These are phyloP conservation scores for Synergus gifuensis DNA, from an alignment of 2,888 invertebrate genomes.

Conservation along the genomic window DNA sequence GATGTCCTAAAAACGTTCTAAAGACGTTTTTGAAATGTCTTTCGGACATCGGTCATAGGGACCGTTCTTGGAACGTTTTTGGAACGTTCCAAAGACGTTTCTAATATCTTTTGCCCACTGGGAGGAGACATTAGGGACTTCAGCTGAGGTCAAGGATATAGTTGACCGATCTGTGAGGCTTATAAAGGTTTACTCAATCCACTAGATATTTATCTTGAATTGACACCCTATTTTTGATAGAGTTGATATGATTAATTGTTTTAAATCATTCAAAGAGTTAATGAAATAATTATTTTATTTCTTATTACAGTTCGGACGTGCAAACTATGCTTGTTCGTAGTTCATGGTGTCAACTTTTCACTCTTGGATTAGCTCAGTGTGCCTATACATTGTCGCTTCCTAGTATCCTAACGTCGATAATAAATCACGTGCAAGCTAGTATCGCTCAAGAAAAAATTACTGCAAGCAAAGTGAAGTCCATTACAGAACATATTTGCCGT, in stretches of 20 bases:
- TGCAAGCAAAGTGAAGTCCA: conserved; percentile 86
- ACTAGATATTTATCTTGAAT: no score
- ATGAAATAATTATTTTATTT: not conserved
- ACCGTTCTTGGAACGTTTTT: no score
- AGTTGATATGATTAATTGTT: conserved; percentile 14
- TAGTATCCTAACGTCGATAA: conserved; percentile 90
- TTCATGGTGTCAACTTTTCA: conserved; percentile 96
- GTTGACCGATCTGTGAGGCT: no score
- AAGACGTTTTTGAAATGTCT: no score
- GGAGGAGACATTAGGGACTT: no score
- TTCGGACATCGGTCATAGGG: no score
- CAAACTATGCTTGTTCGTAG: conserved; percentile 91
- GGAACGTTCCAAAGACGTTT: no score
- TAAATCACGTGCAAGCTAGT: conserved; percentile 88
- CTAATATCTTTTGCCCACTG: no score
- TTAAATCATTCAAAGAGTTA: not conserved
- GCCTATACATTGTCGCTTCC: conserved; percentile 87
- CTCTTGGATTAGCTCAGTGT: conserved; percentile 93
- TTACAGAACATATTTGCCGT: conserved; percentile 89
- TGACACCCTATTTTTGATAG: not conserved
- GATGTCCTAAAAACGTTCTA: no score
- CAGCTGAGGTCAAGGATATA: no score
- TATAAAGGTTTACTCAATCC: no score
- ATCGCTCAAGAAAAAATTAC: conserved; percentile 88
- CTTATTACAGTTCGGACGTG: conserved; percentile 85